These are phyloP conservation scores for Nothobranchius furzeri DNA, from an alignment of 2,113 vertebrate species.

Conservation along the genomic window DNA sequence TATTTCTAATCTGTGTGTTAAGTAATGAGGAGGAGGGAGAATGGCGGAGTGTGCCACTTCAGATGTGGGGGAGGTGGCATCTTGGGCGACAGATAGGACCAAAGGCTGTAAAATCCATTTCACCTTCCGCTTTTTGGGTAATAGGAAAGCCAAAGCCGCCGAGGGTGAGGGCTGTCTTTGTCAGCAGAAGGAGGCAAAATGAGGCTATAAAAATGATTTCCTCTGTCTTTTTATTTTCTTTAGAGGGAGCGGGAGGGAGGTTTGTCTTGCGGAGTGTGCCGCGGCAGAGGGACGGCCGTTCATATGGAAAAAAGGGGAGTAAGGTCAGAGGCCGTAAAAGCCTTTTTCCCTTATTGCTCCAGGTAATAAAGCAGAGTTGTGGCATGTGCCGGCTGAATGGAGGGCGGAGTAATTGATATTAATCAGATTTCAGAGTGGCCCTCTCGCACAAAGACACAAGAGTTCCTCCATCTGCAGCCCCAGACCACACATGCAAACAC, in stretches of 20 bases:
- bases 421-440: slow-evolving; percentile 51
- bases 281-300: slow-evolving; percentile 54
- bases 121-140: slow-evolving; percentile 65
- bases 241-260: slow-evolving; percentile 27
- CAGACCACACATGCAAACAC: slow-evolving; percentile 53
- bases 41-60: slow-evolving; percentile 37
- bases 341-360: slow-evolving; percentile 42
- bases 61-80: background rate
- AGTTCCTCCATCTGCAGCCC: slow-evolving; percentile 7
- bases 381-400: slow-evolving; percentile 69
- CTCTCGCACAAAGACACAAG: slow-evolving; percentile 19
- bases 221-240: slow-evolving; percentile 48
- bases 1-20: slow-evolving; percentile 64
- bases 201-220: slow-evolving; percentile 67
- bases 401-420: slow-evolving; percentile 72
- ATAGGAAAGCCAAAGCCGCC: slow-evolving; percentile 43
- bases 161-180: slow-evolving; percentile 40
- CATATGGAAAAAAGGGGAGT: slow-evolving; percentile 61
- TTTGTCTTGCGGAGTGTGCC: slow-evolving; percentile 51
- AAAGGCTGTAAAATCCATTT: slow-evolving; percentile 54
- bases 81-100: slow-evolving; percentile 60
- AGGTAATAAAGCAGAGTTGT: slow-evolving; percentile 49
- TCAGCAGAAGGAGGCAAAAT: slow-evolving; percentile 56
- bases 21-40: slow-evolving; percentile 65
- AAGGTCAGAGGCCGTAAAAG: slow-evolving; percentile 66